Evolutionary conservation across 2,797 vertebrate species (phyloP), one percentile per base, ranked within the genome.

Genomic region (Iguana delicatissima): DNA sequence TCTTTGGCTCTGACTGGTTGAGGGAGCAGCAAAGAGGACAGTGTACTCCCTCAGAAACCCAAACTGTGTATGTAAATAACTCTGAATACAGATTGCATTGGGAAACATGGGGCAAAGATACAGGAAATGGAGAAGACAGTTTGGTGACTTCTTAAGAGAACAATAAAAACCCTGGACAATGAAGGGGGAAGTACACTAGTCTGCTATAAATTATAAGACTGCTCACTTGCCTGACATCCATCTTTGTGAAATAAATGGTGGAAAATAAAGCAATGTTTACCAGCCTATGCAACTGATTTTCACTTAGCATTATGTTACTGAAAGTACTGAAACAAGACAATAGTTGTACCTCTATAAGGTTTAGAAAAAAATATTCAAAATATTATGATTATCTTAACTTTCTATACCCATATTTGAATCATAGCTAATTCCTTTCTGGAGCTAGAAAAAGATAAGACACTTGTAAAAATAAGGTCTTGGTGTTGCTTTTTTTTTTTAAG

Each of bases 371-470:
- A 9, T n/a, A 57, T 74, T 55, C 7, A 46, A 18, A 79, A 50
- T 80, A 67, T 79, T 64, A 10, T 52, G 35, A 32, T 73, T 7
- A 76, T 32, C 35, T 86, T 14, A 74, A 9, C 4, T 5, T 91
- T 72, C 89, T 52, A 55, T 62, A 9, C 35, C 86, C 83, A 50
- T 0, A 0, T 62, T 74, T 89, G 29, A 80, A 82, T 0, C 6
- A 2, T 55, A 91, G 72, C 50, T 74, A 83, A 72, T 74, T 38
- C 6, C 42, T 69, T 6, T 16, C 86, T 76, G 24, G 55, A 5
- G 0, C 0, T 55, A 67, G 13, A 80, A 24, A 84, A 29, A 88
- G 69, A 7, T 12, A 1, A 0, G 7, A 42, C 52, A 52, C 6
- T 46, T 13, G 62, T 38, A 46, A 9, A 32, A 86, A 69, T 52